Conservation (phyloP, 1,140 invertebrate genomes). For the Drosophila pallidifrons region DNA sequence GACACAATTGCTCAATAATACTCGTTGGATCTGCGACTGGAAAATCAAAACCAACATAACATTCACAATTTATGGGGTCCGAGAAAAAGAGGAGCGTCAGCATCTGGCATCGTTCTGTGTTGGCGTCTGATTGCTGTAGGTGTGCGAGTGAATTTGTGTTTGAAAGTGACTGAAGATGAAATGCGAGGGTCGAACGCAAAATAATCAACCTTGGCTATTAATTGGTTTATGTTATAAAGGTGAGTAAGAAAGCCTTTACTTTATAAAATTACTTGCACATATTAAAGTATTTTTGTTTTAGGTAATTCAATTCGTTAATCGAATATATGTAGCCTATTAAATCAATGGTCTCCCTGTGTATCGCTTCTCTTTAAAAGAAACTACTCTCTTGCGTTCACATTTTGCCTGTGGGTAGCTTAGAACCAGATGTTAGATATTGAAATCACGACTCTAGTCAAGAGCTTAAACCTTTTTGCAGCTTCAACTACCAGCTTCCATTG, state of each 20-base stretch:
- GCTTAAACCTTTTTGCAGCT: slow-evolving; percentile 20
- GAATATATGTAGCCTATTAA: no score
- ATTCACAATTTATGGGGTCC: slow-evolving; percentile 40
- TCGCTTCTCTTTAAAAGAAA: background rate
- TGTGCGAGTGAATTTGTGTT: slow-evolving; percentile 18
- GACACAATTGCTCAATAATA: slow-evolving; percentile 42
- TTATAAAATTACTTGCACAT: no score
- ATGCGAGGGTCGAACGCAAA: slow-evolving; percentile 32
- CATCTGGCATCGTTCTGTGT: slow-evolving; percentile 37
- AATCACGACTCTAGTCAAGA: slow-evolving; percentile 34
- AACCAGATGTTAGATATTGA: slow-evolving; percentile 11
- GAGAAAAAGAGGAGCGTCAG: slow-evolving; percentile 43
- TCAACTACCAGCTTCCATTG: slow-evolving; percentile 16
- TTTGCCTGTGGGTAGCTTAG: slow-evolving; percentile 6
- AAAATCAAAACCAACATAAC: slow-evolving; percentile 38
- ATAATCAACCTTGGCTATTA: slow-evolving; percentile 21
- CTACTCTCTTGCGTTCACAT: background rate
- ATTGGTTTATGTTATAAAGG: slow-evolving; percentile 9
- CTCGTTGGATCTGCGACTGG: background rate
- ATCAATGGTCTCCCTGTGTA: background rate
- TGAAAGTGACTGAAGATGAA: slow-evolving; percentile 26
- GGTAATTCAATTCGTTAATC: no score
- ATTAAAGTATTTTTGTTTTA: no score
- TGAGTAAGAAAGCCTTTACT: background rate
- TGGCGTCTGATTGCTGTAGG: slow-evolving; percentile 26